Percentiles rank a stretch among this genome's conserved stretches.
Conservation (phyloP, 2,113 vertebrate genomes). For the Melanostigma gelatinosum region DNA sequence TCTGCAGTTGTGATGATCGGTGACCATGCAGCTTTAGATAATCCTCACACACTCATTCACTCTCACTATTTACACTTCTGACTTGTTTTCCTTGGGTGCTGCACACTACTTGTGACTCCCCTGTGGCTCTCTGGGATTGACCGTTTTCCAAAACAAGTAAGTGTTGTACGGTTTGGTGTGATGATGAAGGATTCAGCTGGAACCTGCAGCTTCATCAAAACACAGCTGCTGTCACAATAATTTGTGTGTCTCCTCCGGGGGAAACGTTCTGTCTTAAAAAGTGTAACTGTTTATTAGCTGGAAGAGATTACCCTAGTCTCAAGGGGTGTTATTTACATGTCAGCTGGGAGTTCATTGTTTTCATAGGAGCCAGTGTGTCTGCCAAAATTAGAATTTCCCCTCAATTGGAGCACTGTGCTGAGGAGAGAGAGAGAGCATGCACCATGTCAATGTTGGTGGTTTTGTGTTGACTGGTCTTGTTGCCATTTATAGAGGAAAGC, state of each 20-base stretch:
- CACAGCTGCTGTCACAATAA: constrained; percentile 1
- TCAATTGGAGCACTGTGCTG: constrained; percentile 45
- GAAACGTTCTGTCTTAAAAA: constrained; percentile 39
- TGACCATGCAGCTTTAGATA: constrained; percentile 31
- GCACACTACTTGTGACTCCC: constrained; percentile 35
- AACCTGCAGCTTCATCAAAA: constrained; percentile 13
- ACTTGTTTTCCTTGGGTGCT: constrained; percentile 42
- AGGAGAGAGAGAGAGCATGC: not conserved
- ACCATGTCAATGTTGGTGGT: constrained; percentile 21
- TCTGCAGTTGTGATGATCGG: constrained; percentile 30
- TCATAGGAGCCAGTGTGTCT: constrained; percentile 67
- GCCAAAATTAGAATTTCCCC: constrained; percentile 72
- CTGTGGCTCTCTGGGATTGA: constrained; percentile 10
- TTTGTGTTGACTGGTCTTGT: constrained; percentile 26
- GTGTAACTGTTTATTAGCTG: constrained; percentile 52
- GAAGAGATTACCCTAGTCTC: constrained; percentile 62
- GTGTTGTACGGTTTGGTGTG: not conserved
- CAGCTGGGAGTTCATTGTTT: constrained; percentile 69
- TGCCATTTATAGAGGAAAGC: constrained; percentile 2
- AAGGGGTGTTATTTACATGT: constrained; percentile 70
- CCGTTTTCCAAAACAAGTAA: constrained; percentile 33
- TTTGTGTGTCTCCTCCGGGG: constrained; percentile 27
- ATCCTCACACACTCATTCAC: constrained; percentile 35
- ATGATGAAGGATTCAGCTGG: constrained; percentile 8
- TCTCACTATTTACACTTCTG: constrained; percentile 48